phyloP scores from a whole-genome alignment of 1,140 invertebrate genomes.

The Drosophila navojoa region DNA sequence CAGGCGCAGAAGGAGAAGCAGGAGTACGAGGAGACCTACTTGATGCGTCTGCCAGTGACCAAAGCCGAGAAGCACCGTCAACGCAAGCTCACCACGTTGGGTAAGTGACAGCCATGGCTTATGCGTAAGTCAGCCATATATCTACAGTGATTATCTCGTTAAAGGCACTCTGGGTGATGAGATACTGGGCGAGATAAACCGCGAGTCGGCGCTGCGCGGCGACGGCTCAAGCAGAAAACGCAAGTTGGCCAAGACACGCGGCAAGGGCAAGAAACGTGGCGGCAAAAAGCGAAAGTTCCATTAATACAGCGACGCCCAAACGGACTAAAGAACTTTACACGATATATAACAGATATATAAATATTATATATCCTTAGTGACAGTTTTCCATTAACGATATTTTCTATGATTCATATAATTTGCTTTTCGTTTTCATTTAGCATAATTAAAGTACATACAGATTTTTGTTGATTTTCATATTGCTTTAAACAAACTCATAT shows the following conservation, averaged over 20 bases:
- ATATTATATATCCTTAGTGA: not conserved
- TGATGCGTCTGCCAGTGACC: constrained; percentile 93
- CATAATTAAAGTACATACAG: not conserved
- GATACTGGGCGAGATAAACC: constrained; percentile 87
- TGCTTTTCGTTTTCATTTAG: constrained; percentile 6
- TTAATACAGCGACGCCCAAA: constrained; percentile 71
- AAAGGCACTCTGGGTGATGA: constrained; percentile 89
- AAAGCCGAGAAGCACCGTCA: constrained; percentile 93
- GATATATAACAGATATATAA: not conserved
- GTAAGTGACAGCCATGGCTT: constrained; percentile 66
- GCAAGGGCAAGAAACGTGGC: constrained; percentile 80
- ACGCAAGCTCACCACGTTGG: constrained; percentile 90
- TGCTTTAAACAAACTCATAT: constrained; percentile 19
- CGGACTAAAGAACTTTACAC: not conserved
- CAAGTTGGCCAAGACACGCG: constrained; percentile 84
- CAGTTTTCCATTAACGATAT: constrained; percentile 16
- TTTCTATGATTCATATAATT: constrained; percentile 14
- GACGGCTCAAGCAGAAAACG: constrained; percentile 84
- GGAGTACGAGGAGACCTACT: constrained; percentile 96
- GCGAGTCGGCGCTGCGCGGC: constrained; percentile 77
- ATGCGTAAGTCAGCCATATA: not conserved
- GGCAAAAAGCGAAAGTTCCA: constrained; percentile 86
- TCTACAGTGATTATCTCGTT: not conserved
- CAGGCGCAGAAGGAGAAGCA: constrained; percentile 88
- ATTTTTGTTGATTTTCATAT: constrained; percentile 25